Percentiles rank a stretch among this genome's conserved stretches.
These are phyloP conservation scores for Tylochromis polylepis DNA, from an alignment of 2,113 vertebrate species.

Conservation along the genomic window DNA sequence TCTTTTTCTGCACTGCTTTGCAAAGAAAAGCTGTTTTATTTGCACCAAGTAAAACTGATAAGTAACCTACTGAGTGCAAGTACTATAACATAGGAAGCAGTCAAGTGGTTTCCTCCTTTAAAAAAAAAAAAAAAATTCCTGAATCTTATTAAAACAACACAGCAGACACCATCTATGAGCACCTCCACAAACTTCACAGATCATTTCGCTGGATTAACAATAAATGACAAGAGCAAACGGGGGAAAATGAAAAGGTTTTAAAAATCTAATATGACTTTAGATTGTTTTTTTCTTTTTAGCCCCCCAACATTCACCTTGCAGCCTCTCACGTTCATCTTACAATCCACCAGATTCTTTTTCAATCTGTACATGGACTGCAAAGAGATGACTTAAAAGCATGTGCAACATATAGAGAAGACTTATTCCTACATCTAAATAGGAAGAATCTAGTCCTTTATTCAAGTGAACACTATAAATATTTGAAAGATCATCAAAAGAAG, in stretches of 20 bases:
- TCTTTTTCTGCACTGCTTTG: background rate
- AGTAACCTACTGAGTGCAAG: background rate
- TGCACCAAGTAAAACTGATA: background rate
- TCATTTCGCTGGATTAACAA: background rate
- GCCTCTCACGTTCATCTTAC: background rate
- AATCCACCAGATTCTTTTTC: background rate
- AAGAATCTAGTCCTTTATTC: background rate
- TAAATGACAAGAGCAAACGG: background rate
- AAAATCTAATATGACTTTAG: background rate
- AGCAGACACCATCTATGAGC: background rate
- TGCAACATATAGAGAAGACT: background rate
- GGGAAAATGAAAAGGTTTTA: background rate
- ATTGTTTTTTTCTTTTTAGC: background rate
- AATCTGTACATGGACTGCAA: no score
- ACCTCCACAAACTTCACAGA: background rate
- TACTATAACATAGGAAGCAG: background rate
- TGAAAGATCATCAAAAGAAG: background rate
- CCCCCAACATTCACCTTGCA: background rate
- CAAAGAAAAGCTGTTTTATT: background rate
- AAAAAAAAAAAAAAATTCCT: rapidly evolving
- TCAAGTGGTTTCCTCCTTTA: background rate
- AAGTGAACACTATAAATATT: background rate
- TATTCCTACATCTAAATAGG: no score
- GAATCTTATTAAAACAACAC: background rate
- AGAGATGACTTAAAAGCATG: background rate